Base-by-base conservation (phyloP, 2,113 vertebrate genomes). In the Redunca redunca region DNA sequence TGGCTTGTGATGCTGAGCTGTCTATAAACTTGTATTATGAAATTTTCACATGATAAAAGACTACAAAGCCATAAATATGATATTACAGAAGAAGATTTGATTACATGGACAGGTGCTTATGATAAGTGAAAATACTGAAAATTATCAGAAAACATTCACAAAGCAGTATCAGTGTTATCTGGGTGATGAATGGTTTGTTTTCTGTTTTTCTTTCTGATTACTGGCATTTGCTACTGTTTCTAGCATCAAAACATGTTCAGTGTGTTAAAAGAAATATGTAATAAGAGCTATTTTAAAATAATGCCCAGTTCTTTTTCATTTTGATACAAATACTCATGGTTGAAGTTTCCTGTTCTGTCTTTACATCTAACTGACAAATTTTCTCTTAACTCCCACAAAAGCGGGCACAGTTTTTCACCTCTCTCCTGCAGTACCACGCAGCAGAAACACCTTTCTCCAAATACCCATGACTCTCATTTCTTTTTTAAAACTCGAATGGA, bases 371-470 rank as follows among this genome's bases (percentile, higher is more conserved):
- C 36, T n/a, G 55, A 93, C 46, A 21, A n/a, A 87, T 94, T 90
- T 94, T 94, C 62, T 86, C 91, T 88, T 62, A 62, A n/a, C 14
- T 93, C 40, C 64, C 58, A 55, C 33, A 46, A 77, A 90, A 92
- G 23, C 48, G 46, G 81, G 78, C 43, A 48, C 13, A 90, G 53
- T 78, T 97, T 93, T 89, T 88, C 88, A 91, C 71, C 17, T 28
- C 36, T 87, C 15, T 55, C 25, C 50, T 64, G 3, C 33, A 93
- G 78, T 14, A 93, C 89, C 50, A 93, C 77, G 96, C 46, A 36
- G 26, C 48, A 91, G 88, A 94, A 98, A 97, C 64, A n/a, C 96
- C 95, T 98, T 97, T 84, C 43, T 74, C 48, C 86, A 95, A 97
- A 97, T 97, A 94, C 91, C 93, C 98, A 92, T 13, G 85, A 88